Conservation (phyloP, 2,113 vertebrate genomes). For the Sturnira hondurensis region DNA sequence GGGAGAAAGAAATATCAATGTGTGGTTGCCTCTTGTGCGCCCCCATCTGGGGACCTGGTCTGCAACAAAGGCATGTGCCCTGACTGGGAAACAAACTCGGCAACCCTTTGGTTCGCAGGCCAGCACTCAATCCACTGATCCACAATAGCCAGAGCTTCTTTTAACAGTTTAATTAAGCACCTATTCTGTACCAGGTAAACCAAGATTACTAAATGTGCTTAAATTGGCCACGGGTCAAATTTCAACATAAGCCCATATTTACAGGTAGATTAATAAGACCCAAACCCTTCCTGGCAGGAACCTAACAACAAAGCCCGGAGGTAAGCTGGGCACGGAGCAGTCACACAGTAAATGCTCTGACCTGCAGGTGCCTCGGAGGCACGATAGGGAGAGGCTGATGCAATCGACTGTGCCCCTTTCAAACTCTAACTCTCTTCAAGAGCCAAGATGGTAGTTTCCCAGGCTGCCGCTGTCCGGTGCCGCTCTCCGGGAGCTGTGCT, state of each 20-base stretch:
- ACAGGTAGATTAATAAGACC: background rate
- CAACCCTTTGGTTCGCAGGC: too few species aligned
- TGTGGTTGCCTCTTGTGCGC: too few species aligned
- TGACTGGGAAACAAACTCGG: too few species aligned
- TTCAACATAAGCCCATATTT: background rate
- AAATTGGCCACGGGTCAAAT: background rate
- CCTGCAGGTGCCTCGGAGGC: background rate
- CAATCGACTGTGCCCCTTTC: background rate
- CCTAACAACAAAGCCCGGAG: background rate
- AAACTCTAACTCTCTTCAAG: background rate
- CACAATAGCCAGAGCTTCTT: background rate
- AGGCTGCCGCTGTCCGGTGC: background rate
- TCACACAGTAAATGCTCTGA: background rate
- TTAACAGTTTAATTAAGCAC: background rate
- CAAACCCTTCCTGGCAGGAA: background rate
- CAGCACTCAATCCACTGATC: too few species aligned
- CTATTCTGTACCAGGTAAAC: background rate
- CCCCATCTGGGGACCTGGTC: too few species aligned
- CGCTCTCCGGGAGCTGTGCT: rapidly evolving
- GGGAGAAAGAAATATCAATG: too few species aligned
- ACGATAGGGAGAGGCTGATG: background rate
- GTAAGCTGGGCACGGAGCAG: background rate
- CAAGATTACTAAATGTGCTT: background rate
- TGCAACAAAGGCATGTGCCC: too few species aligned
- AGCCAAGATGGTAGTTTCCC: background rate